phyloP scores from a whole-genome alignment of 2,888 invertebrate genomes.

The Andrena bucephala region DNA sequence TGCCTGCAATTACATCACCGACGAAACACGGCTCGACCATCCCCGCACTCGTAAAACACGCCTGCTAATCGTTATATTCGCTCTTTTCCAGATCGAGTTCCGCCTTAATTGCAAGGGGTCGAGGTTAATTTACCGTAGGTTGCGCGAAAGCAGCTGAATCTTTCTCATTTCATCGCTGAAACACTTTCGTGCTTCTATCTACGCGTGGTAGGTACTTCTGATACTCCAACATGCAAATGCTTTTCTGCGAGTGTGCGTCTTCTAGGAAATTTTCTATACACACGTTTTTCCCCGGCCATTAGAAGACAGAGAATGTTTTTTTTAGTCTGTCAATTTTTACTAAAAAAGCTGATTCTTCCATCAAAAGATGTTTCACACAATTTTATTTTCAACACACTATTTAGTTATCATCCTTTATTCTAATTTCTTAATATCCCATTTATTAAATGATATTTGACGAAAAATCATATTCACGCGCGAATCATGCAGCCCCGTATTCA shows the following conservation, averaged over 20 bases:
- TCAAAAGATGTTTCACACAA: no score
- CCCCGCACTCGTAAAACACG: conserved; percentile 55
- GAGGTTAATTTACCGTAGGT: conserved; percentile 44
- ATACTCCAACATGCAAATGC: neutral
- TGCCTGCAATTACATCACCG: conserved; percentile 45
- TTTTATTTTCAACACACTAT: no score
- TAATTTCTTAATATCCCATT: no score
- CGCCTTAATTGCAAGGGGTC: conserved; percentile 61
- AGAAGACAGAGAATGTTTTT: neutral
- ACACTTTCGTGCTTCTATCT: conserved; percentile 1
- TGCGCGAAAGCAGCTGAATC: conserved; percentile 40
- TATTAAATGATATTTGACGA: no score
- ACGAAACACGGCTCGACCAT: conserved; percentile 32
- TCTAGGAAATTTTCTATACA: neutral
- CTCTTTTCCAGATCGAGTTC: conserved; percentile 43
- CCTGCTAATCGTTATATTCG: conserved; percentile 56
- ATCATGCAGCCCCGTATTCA: neutral
- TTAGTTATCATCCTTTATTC: no score
- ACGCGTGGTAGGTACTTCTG: neutral
- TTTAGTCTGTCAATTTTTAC: neutral
- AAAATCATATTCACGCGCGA: neutral
- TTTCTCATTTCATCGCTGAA: conserved; percentile 32
- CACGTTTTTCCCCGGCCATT: neutral
- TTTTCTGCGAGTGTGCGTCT: neutral
- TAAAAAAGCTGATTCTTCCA: neutral